Conservation (phyloP, 2,797 vertebrate species). For the Tarsius wallacei region DNA sequence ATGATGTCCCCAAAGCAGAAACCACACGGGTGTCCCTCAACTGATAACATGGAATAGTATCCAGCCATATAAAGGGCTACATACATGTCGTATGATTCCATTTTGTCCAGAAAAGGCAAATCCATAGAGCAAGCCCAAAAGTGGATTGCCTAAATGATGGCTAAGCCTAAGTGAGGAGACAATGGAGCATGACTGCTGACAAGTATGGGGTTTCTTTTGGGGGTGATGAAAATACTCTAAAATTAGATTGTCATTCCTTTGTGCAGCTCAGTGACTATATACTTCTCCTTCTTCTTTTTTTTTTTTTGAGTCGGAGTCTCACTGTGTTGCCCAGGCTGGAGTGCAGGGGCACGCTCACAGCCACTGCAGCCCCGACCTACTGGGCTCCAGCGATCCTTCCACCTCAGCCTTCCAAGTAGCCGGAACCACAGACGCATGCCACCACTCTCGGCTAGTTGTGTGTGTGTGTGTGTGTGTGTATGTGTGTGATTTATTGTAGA, state of each 20-base stretch:
- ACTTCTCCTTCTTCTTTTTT: background rate
- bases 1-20: background rate
- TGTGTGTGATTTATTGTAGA: too few species aligned
- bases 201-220: background rate
- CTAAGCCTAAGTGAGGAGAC: fast-evolving
- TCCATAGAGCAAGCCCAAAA: background rate
- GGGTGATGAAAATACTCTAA: background rate
- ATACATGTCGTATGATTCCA: fast-evolving
- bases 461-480: too few species aligned
- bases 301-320: too few species aligned
- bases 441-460: too few species aligned
- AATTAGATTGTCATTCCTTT: background rate
- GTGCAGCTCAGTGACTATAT: fast-evolving
- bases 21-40: fast-evolving
- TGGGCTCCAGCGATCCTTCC: too few species aligned
- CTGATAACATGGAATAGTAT: too few species aligned
- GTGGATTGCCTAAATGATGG: too few species aligned
- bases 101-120: background rate
- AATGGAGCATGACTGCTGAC: fast-evolving
- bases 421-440: too few species aligned
- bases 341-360: too few species aligned
- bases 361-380: too few species aligned
- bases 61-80: background rate
- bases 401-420: too few species aligned
- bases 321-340: too few species aligned